Evolutionary conservation across 2,797 vertebrate genomes (phyloP).

Genomic region (Gymnocypris eckloni): DNA sequence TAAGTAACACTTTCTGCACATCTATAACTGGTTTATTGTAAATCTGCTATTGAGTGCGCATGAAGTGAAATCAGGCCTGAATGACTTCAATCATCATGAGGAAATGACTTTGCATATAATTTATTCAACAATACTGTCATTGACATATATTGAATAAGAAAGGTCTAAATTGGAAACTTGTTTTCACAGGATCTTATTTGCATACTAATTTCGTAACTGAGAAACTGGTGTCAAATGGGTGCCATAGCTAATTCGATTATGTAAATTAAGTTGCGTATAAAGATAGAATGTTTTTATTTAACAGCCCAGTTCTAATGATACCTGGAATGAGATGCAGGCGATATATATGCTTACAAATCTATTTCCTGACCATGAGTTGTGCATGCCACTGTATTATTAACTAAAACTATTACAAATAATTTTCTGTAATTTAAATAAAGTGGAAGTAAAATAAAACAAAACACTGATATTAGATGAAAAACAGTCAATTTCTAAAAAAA

Average conservation of each 20-base stretch:
- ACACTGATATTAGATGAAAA: neutral
- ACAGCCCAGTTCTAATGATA: conserved; percentile 10
- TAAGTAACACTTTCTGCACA: neutral
- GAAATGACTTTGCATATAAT: conserved; percentile 33
- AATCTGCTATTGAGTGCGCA: neutral
- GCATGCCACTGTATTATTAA: too few relatives aligned
- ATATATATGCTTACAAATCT: neutral
- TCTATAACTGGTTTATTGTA: neutral
- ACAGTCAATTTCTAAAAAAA: neutral
- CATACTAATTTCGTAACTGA: conserved; percentile 46
- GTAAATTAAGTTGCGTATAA: conserved; percentile 34
- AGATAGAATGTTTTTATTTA: conserved; percentile 22
- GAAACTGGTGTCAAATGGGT: conserved; percentile 16
- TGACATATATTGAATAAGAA: conserved; percentile 27
- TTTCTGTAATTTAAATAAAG: neutral
- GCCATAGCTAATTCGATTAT: conserved; percentile 39
- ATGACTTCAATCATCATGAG: conserved; percentile 1
- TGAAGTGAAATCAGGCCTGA: conserved; percentile 5
- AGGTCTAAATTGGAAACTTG: conserved; percentile 35
- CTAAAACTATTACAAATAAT: neutral
- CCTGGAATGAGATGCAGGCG: neutral
- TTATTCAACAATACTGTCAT: conserved; percentile 15
- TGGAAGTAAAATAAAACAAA: neutral
- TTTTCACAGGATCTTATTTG: conserved; percentile 36
- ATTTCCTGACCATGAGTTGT: neutral